Base-by-base conservation (phyloP, 1,140 invertebrate genomes). In the Scylla paramamosain region DNA sequence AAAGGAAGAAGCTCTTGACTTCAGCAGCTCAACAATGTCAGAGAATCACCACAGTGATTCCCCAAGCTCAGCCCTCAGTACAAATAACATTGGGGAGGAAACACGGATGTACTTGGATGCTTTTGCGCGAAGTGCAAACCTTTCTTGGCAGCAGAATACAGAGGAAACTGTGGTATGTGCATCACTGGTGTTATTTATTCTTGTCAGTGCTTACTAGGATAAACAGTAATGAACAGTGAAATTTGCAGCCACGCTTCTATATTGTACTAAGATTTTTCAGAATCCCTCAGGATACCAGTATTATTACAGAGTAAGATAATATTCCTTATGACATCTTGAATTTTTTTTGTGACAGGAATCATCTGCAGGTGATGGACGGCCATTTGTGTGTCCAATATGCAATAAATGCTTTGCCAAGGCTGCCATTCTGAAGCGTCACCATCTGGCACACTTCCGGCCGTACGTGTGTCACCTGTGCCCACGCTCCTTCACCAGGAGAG, bases 351-450 rank as follows among this genome's bases (percentile, higher is more conserved):
- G 20, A 14, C 93, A 94, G 91, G 95, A 94, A 48, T 59, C 86
- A 8, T 46, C 77, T 77, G 48, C 91, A 39, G 84, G 28, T 52
- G 93, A 93, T 88, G 95, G 91, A 39, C 91, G 96, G 31, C 96
- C 96, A 31, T 96, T 92, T 93, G 86, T 94, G 28, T 96, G 96
- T 86, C 96, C 96, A n/a, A 96, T 96, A 32, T 96, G 96, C 88
- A 94, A 93, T n/a, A 96, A 96, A 92, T 95, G 83, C 28, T 96
- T 96, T 95, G 96, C 95, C 82, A 96, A 96, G 67, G 96, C 95
- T 88, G 96, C 96, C 28, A 96, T 96, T 28, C 77, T 96, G 39
- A 96, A 96, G 46, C 95, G 96, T 20, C 96, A 96, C 28, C 96
- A 96, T 77, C 93, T 96, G 29, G 96, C 96, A 39, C 96, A 96